A percentile compares a stretch with the other conserved stretches of the same genome.
phyloP scores from a whole-genome alignment of 2,113 vertebrate species.

The Sander vitreus region DNA sequence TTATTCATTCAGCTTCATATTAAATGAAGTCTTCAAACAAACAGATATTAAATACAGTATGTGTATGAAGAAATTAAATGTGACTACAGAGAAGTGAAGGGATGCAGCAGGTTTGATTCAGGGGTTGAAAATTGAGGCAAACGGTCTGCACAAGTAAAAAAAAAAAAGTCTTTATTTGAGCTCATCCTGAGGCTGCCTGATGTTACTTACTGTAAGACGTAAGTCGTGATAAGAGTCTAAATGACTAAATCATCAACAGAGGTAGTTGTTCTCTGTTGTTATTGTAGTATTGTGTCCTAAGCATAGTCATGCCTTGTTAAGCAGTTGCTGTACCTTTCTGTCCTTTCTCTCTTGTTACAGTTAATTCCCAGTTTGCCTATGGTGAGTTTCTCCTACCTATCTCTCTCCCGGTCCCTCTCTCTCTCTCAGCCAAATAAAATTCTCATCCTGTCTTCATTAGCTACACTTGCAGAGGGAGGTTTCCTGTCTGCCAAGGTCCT shows the following conservation, averaged over 20 bases:
- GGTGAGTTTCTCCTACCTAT: conserved; percentile 34
- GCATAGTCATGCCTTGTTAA: conserved; percentile 44
- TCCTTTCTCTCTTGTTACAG: conserved; percentile 50
- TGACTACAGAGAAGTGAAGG: background rate
- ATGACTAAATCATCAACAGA: background rate
- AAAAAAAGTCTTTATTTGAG: background rate
- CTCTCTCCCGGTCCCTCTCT: background rate
- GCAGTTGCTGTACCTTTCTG: conserved; percentile 29
- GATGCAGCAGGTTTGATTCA: background rate
- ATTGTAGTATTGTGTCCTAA: conserved; percentile 13
- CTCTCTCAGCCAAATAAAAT: conserved; percentile 59
- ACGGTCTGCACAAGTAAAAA: background rate
- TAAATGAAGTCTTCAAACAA: background rate
- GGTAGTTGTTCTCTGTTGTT: background rate
- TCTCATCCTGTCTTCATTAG: conserved; percentile 80
- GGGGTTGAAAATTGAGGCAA: background rate
- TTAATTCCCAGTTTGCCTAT: conserved; percentile 71
- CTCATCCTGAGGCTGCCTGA: no score
- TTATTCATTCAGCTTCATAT: background rate
- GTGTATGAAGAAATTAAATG: background rate
- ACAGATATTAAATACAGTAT: background rate
- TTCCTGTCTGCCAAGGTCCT: conserved; percentile 70
- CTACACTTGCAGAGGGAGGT: conserved; percentile 79
- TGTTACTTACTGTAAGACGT: background rate
- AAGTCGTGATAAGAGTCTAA: background rate